Evolutionary conservation across 2,113 vertebrate species (phyloP), one percentile per base, ranked within the genome.

Genomic region (Nesogale talazaci): DNA sequence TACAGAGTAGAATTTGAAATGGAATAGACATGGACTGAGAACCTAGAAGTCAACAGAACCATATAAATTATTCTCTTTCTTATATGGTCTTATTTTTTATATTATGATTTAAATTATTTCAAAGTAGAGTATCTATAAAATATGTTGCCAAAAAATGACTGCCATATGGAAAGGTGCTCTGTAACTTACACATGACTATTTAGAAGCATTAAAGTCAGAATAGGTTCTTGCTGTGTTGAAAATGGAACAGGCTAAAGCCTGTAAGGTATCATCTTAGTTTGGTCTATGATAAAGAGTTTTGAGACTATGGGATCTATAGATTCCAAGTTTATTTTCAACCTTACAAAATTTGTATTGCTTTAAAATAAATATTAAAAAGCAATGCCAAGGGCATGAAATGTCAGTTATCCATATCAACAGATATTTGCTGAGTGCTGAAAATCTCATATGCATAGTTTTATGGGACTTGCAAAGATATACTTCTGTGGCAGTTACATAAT

Each of bases 251-350:
- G 65, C 57, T 93, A 74, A 90, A 85, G 67, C 34, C 80, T n/a
- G 67, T 22, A 83, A 56, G 81, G 91, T 91, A 69, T 93, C 90
- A 40, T 70, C 70, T 92, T 69, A 40, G 74, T 61, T 76, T 90
- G 93, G 83, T 89, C 88, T 95, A 85, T 83, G 88, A 81, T 77
- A 91, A 94, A 92, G 67, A 74, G 70, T 89, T 89, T 91, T 89
- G 74, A 93, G 84, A 94, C 80, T 75, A 74, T 84, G 46, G n/a
- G n/a, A n/a, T n/a, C n/a, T n/a, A n/a, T 52, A 52, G 46, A 52
- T 46, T 81, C 95, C 72, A 27, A 82, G 92, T 94, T 87, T 27
- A 29, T 31, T 72, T 89, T 92, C 79, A 89, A 59, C 46, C 17
- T 20, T 85, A 67, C 40, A 59, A 70, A 91, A 88, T 95, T 89